phyloP scores from a whole-genome alignment of 2,113 vertebrate genomes.

The Xenopus borealis region DNA sequence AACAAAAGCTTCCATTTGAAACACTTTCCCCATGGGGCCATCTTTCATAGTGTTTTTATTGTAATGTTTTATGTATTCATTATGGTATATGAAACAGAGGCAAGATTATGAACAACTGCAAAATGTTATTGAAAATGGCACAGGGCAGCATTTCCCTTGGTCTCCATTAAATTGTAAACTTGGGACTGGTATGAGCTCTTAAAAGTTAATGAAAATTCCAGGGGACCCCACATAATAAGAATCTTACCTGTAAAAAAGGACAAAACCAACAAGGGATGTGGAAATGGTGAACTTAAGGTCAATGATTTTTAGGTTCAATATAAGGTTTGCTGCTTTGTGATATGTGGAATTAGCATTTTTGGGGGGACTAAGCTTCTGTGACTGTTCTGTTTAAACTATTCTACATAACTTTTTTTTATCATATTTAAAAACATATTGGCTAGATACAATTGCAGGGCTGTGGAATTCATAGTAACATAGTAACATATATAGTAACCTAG shows the following conservation, averaged over 20 bases:
- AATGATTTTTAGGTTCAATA: too few species aligned
- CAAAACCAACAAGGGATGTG: not conserved
- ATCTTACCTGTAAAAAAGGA: conserved; percentile 5
- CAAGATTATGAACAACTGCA: conserved; percentile 23
- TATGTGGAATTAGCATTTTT: too few species aligned
- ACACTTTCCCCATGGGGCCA: not conserved
- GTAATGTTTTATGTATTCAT: conserved; percentile 9
- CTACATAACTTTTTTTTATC: too few species aligned
- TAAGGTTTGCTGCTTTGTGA: too few species aligned
- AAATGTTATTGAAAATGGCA: conserved; percentile 27
- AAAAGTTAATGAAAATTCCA: conserved; percentile 11
- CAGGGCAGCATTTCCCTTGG: conserved; percentile 18
- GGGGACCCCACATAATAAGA: not conserved
- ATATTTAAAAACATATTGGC: too few species aligned
- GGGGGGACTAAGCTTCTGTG: too few species aligned
- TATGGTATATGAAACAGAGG: not conserved
- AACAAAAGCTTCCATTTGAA: conserved; percentile 1
- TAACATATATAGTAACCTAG: too few species aligned
- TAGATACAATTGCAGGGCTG: not conserved
- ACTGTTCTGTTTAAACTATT: too few species aligned
- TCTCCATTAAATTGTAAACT: conserved; percentile 28
- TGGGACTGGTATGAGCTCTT: conserved; percentile 13
- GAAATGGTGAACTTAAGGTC: too few species aligned
- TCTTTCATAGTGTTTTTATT: conserved; percentile 6
- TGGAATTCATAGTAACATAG: too few species aligned